Percentiles rank a stretch among this genome's conserved stretches.
Conservation (phyloP, 1,140 invertebrate genomes). For the Microplitis demolitor region DNA sequence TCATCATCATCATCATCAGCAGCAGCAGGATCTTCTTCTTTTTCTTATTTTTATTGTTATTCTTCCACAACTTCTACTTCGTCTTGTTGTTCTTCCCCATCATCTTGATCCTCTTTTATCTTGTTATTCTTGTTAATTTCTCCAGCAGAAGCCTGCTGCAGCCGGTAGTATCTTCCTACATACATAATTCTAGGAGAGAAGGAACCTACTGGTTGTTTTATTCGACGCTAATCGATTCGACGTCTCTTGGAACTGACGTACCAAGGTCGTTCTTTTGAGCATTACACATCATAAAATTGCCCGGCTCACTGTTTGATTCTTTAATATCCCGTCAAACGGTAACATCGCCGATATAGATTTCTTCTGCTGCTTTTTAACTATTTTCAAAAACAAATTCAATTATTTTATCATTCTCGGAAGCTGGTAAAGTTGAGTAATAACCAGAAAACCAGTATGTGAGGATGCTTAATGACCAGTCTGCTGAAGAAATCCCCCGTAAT, state of each 20-base stretch:
- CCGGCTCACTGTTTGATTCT: slow-evolving; percentile 17
- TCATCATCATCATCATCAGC: not conserved
- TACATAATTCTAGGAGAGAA: slow-evolving; percentile 9
- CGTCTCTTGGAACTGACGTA: slow-evolving; percentile 23
- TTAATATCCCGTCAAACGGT: too few species aligned
- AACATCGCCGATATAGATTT: too few species aligned
- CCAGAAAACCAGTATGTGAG: too few species aligned
- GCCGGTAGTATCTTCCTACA: not conserved
- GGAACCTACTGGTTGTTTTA: not conserved
- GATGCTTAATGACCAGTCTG: too few species aligned
- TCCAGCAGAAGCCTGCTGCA: not conserved
- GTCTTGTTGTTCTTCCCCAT: not conserved
- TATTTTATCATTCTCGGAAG: too few species aligned
- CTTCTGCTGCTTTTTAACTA: too few species aligned
- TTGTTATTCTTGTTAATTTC: not conserved
- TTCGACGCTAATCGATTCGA: slow-evolving; percentile 30
- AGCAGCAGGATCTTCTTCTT: not conserved
- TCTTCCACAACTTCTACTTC: too few species aligned
- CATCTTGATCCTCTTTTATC: not conserved
- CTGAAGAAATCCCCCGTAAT: too few species aligned
- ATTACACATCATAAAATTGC: slow-evolving; percentile 19
- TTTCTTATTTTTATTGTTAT: not conserved
- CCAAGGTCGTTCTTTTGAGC: slow-evolving; percentile 22
- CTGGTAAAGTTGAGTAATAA: too few species aligned
- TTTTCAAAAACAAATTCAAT: too few species aligned